Base-by-base conservation (phyloP, 1,140 invertebrate genomes). In the Drosophila repleta region DNA sequence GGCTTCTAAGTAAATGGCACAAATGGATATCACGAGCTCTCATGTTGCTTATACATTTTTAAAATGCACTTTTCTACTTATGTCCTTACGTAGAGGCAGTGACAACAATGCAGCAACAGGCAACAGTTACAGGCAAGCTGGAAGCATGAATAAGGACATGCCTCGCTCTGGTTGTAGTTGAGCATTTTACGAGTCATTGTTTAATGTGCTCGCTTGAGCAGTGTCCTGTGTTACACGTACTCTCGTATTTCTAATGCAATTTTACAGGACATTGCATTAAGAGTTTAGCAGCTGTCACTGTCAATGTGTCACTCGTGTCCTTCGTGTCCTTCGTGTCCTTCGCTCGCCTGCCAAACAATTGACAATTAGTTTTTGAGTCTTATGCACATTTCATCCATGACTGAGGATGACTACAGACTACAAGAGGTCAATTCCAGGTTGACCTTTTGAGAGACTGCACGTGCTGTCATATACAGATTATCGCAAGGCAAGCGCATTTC, bases 21-120 rank as follows among this genome's bases (percentile, higher is more conserved):
- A 46, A 66, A 74, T 67, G 77, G 71, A 62, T 79, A 76, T 80
- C 77, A 80, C 62, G 52, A 76, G 67, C 52, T 61, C 76, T 85
- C 80, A 85, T 85, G 80, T 67, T 48, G 69, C 74, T 66, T 74
- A 84, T 85, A 83, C 74, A 85, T 85, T 85, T 85, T 85, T 85
- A 85, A 85, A 85, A 85, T 82, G 83, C 82, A 87, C 82, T 87
- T 77, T 84, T 68, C 77, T 69, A 39, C 77, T 75, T 75, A 65
- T 75, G 70, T 71, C 80, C 76, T 75, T 82, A 63, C 70, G 74
- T 79, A 77, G 87, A 81, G 77, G 77, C 82, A 77, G 77, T 63
- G 80, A 69, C 64, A 85, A 79, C 81, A 84, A 57, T 32, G 48
- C 24, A 48, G 20, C 45, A 62, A 62, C 35, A 61, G 39, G 48